These are phyloP conservation scores for Microtus pennsylvanicus DNA, from an alignment of 2,113 vertebrate species.

Conservation along the genomic window DNA sequence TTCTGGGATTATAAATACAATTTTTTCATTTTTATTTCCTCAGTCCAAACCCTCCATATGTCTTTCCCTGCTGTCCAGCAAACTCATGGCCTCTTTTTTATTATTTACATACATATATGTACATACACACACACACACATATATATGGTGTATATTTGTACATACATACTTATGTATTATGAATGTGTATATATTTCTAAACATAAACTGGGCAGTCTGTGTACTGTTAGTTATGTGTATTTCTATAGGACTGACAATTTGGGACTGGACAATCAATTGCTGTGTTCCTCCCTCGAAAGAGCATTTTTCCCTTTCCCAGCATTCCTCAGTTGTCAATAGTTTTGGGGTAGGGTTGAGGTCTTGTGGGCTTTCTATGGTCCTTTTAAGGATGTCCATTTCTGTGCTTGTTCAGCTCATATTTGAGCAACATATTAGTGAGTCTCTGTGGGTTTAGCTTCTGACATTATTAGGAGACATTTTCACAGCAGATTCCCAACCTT, in stretches of 20 bases:
- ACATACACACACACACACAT: not conserved
- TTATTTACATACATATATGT: not conserved
- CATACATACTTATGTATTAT: too few relatives aligned
- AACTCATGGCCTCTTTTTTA: not conserved
- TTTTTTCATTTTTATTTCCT: not conserved
- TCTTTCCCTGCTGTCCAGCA: not conserved
- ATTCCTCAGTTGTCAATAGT: not conserved
- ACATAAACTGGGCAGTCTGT: not conserved
- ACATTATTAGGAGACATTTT: not conserved
- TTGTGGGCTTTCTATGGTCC: not conserved
- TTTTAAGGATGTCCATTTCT: not conserved
- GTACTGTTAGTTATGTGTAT: not conserved
- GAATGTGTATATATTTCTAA: not conserved
- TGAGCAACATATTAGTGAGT: not conserved
- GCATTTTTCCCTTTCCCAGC: not conserved
- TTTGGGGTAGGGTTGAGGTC: not conserved
- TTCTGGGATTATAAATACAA: not conserved
- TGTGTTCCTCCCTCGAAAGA: not conserved
- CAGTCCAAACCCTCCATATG: not conserved
- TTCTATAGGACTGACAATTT: not conserved
- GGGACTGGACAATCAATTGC: not conserved
- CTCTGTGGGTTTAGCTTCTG: not conserved
- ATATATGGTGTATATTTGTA: too few relatives aligned
- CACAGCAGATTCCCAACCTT: not conserved
- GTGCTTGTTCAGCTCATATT: not conserved